These are phyloP conservation scores for Huso huso DNA, from an alignment of 2,797 vertebrate species.

Conservation along the genomic window DNA sequence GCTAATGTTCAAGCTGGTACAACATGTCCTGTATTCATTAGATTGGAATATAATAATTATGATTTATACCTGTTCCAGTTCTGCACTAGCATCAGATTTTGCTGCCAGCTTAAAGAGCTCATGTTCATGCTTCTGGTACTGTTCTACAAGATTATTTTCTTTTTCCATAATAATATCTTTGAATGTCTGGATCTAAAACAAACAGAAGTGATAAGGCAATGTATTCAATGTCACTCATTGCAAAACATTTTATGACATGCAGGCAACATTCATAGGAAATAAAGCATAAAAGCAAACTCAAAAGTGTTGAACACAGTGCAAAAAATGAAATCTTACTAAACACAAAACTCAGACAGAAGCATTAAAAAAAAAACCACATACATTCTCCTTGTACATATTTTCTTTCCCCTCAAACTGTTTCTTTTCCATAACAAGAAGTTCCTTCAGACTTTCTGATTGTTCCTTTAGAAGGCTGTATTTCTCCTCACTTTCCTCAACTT, in stretches of 20 bases:
- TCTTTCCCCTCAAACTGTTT: constrained; percentile 69
- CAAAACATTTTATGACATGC: constrained; percentile 7
- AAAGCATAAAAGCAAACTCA: neutral
- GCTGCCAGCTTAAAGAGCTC: constrained; percentile 79
- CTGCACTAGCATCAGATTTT: constrained; percentile 79
- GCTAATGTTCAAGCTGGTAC: no score
- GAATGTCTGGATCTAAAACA: constrained; percentile 66
- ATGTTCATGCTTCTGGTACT: constrained; percentile 73
- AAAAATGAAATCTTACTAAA: constrained; percentile 4
- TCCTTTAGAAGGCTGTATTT: constrained; percentile 74
- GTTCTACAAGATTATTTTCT: constrained; percentile 58
- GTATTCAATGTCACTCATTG: neutral
- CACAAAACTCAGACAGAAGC: neutral
- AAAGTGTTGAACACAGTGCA: neutral
- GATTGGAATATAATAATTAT: neutral
- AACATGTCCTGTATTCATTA: no score
- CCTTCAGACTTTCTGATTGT: constrained; percentile 64
- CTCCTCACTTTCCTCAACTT: constrained; percentile 77
- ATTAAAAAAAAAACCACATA: constrained; percentile 37
- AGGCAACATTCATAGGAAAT: neutral
- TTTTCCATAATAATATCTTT: constrained; percentile 80
- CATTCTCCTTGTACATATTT: constrained; percentile 71
- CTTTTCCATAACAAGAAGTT: constrained; percentile 60
- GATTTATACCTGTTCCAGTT: constrained; percentile 72
- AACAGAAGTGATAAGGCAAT: neutral